Evolutionary conservation across 2,888 invertebrate species (phyloP).

Genomic region (Agrotis puta): DNA sequence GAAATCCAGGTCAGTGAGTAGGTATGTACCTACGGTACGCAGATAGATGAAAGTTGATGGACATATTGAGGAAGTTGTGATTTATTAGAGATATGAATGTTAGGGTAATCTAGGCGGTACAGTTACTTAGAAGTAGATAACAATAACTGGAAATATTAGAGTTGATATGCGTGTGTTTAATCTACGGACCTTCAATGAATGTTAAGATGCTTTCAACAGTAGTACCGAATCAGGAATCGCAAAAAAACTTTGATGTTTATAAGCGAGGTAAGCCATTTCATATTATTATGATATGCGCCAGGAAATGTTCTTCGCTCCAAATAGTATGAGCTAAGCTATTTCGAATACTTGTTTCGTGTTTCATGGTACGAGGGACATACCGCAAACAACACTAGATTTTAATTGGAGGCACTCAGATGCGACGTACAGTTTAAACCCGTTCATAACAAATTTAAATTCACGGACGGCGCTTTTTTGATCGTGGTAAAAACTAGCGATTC

Average conservation of each 20-base stretch:
- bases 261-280: slow-evolving; percentile 64
- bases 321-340: slow-evolving; percentile 64
- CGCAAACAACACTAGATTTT: slow-evolving; percentile 45
- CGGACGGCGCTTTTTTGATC: slow-evolving; percentile 16
- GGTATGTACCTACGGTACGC: slow-evolving; percentile 54
- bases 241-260: slow-evolving; percentile 53
- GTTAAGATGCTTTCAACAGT: slow-evolving; percentile 53
- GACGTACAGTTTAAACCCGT: slow-evolving; percentile 47
- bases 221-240: slow-evolving; percentile 63
- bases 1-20: slow-evolving; percentile 78
- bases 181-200: slow-evolving; percentile 42
- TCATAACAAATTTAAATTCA: slow-evolving; percentile 40
- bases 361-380: slow-evolving; percentile 53
- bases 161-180: slow-evolving; percentile 1
- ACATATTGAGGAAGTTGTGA: slow-evolving; percentile 69
- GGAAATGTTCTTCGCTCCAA: slow-evolving; percentile 76
- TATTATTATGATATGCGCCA: slow-evolving; percentile 52
- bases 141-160: not conserved
- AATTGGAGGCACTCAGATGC: slow-evolving; percentile 63
- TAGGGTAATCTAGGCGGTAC: slow-evolving; percentile 7
- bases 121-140: not conserved
- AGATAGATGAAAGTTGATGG: slow-evolving; percentile 74
- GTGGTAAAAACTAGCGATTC: slow-evolving; percentile 33
- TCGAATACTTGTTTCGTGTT: slow-evolving; percentile 66
- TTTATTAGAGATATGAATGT: slow-evolving; percentile 53